Evolutionary conservation across 2,113 vertebrate species (phyloP), one percentile per base, ranked within the genome.

Genomic region (Pithys albifrons): DNA sequence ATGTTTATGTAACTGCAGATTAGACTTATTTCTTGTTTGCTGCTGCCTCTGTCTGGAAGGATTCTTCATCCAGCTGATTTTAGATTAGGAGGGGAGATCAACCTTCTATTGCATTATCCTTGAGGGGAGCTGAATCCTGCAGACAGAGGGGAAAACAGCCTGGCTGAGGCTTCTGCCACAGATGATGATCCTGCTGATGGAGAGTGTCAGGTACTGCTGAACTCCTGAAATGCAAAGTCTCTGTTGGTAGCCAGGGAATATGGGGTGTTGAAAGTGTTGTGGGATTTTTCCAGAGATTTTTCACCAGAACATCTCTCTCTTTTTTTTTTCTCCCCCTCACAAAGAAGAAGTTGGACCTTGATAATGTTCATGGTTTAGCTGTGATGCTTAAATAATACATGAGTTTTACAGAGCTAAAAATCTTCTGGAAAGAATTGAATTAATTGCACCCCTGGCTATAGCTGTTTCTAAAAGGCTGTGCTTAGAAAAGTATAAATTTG

Each of bases 371-470:
- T 57, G 18, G n/a, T 76, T 81, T 88, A 73, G 54, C 58, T 65
- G 20, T 41, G n/a, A 49, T 39, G 25, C 49, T 91, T 97, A 76
- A 94, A 94, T 96, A 93, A 94, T 93, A 46, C 67, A 94, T 80
- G 85, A 90, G 45, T 75, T 85, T 72, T 88, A 76, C 9, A 18
- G 88, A 89, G 49, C 74, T 93, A 72, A 95, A 94, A 73, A 31
- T 79, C 81, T 89, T 85, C 57, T 73, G 75, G 74, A 91, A 93
- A 90, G 49, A 90, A 94, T 66, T 9, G 58, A 93, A 97, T 95
- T 97, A 95, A 91, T 97, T 93, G 88, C 31, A 72, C 82, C 64
- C 41, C 41, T 88, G 92, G 82, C 94, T 93, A 35, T 70, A 25
- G 46, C 45, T 11, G 10, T 79, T 93, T 73, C 78, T 94, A 76